These are phyloP conservation scores for Autographa pulchrina DNA, from an alignment of 2,888 invertebrate genomes.

Conservation along the genomic window DNA sequence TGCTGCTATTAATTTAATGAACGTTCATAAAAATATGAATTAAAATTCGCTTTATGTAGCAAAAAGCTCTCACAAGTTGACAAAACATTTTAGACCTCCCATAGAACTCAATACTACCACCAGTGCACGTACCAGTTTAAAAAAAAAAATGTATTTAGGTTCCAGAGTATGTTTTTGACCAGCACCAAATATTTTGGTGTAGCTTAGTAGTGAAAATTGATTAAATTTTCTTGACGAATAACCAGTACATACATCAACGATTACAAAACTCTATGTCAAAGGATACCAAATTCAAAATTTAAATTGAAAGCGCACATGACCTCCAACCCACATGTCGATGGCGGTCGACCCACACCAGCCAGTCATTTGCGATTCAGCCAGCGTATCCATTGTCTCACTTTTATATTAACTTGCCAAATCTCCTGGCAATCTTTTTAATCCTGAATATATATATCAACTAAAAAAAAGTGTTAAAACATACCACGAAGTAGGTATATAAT, in stretches of 20 bases:
- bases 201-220: too few species aligned
- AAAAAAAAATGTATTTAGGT: too few species aligned
- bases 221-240: background rate
- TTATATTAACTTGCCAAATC: constrained; percentile 76
- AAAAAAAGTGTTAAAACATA: background rate
- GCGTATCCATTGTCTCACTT: constrained; percentile 86
- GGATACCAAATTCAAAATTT: constrained; percentile 71
- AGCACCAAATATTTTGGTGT: too few species aligned
- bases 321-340: constrained; percentile 87
- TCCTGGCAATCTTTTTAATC: constrained; percentile 63
- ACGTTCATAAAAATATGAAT: background rate
- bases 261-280: constrained; percentile 55
- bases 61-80: background rate
- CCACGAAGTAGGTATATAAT: background rate
- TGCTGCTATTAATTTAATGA: constrained; percentile 4
- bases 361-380: constrained; percentile 83
- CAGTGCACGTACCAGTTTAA: too few species aligned
- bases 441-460: constrained; percentile 41
- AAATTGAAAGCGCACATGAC: constrained; percentile 78
- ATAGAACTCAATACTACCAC: too few species aligned
- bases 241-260: constrained; percentile 12
- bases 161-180: too few species aligned
- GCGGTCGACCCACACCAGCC: constrained; percentile 78
- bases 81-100: background rate
- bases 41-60: background rate